Evolutionary conservation across 2,888 invertebrate species (phyloP).

Genomic region (Automeris io): DNA sequence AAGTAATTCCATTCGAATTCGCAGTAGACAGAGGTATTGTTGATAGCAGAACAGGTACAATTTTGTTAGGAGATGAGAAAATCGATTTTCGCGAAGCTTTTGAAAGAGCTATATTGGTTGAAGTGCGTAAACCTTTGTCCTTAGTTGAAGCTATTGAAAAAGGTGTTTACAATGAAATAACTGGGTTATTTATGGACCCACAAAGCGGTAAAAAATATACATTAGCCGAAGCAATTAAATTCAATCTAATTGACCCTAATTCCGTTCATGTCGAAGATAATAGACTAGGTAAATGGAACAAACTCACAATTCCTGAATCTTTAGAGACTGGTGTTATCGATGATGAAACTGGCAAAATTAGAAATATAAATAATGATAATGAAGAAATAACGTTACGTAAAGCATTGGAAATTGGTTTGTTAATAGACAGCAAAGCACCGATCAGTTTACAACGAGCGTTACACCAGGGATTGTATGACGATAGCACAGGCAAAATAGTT

Average conservation of each 20-base stretch:
- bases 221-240: constrained; percentile 88
- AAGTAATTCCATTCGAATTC: constrained; percentile 88
- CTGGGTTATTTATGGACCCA: constrained; percentile 90
- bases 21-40: constrained; percentile 87
- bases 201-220: constrained; percentile 86
- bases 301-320: constrained; percentile 87
- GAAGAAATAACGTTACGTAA: constrained; percentile 83
- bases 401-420: constrained; percentile 87
- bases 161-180: constrained; percentile 85
- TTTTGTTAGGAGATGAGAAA: constrained; percentile 78
- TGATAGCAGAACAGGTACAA: constrained; percentile 84
- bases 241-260: constrained; percentile 88
- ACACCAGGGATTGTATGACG: constrained; percentile 91
- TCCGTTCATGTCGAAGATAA: constrained; percentile 90
- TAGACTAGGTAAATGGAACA: constrained; percentile 84
- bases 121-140: constrained; percentile 88
- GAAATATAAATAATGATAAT: constrained; percentile 80
- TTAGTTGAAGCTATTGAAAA: constrained; percentile 89
- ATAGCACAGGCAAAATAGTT: constrained; percentile 86
- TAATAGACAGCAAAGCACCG: constrained; percentile 88
- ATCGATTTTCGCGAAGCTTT: constrained; percentile 91
- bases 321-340: constrained; percentile 86
- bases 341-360: constrained; percentile 82
- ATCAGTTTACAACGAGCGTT: constrained; percentile 90
- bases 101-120: constrained; percentile 88